Evolutionary conservation across 1,140 invertebrate genomes (phyloP), one percentile per base, ranked within the genome.

Genomic region (Lucilia cuprina): DNA sequence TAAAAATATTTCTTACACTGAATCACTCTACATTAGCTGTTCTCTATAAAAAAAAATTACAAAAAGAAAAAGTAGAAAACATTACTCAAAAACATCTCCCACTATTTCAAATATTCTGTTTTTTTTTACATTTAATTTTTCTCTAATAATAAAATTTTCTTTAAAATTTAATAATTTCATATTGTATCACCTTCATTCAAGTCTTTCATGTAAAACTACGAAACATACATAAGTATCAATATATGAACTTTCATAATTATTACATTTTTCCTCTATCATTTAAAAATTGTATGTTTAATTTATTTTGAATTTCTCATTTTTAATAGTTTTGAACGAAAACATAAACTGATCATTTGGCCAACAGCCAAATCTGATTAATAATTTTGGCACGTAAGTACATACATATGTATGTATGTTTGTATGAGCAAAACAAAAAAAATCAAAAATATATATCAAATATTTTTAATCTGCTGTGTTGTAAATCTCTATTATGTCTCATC

Each of bases 401-500:
- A 30, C 25, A 30, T 30, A 30, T 30, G 25, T 30, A 30, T 30
- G 25, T 30, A 30, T 30, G 25, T 30, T 2, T 30, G 25, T 30
- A 30, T 41, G 41, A 41, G 41, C 34, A 75, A 17, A 80, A 21
- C n/a, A 49, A 80, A 41, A 80, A 41, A 49, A 80, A n/a, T 21
- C 3, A 8, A 74, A 41, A 8, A 41, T 30, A 74, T 12, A 80
- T 80, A 10, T 49, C 21, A 77, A 77, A 77, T 80, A 80, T 80
- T 80, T 49, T 41, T 30, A 9, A 50, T 77, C 8, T 41, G 49
- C 19, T 80, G 41, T 50, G 34, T 49, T 19, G 65, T 70, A 70
- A 80, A n/a, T 50, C 47, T 80, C 77, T 80, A 80, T 80, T 49
- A 49, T 80, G 77, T 80, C 77, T 80, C 77, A 80, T 80, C 77